Base-by-base conservation (phyloP, 1,140 invertebrate species). In the Drosophila nigromelanica region DNA sequence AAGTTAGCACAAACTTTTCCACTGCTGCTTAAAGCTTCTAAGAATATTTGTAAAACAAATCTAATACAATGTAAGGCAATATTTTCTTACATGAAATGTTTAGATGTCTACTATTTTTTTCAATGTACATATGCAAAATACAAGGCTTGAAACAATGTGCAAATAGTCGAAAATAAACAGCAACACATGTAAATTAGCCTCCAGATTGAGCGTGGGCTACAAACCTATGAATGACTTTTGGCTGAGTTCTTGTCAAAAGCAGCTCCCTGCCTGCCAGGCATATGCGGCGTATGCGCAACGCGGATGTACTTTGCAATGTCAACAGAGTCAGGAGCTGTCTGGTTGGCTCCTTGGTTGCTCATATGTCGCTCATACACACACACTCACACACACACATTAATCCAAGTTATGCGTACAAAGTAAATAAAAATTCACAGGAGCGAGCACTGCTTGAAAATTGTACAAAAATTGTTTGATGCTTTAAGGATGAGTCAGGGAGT, bases 271-370 rank as follows among this genome's bases (percentile, higher is more conserved):
- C 12, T 33, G 39, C 14, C 14, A 50, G 62, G 69, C 70, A 51
- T 52, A 87, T 55, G 82, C 37, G 82, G 82, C 82, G 81, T 86
- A 86, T 86, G 64, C 71, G 82, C 75, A 87, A 82, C 82, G 51
- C 61, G 64, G 72, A 71, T 87, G 87, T 87, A 64, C 73, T 73
- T 86, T 50, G 72, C 61, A 81, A 70, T 78, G 78, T 87, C 82
- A 86, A 87, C 75, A 81, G 67, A 58, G 66, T 63, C 43, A 33
- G 64, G 7, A 48, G 51, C 14, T 48, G 73, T 56, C 68, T 50
- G 70, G 51, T 62, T 83, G 79, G 51, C 69, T 62, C 62, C 56
- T 70, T 80, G 80, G 59, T 60, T 66, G 72, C 72, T 63, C 72
- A 63, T 35, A 69, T 59, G 66, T 33, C 18, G 18, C 18, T 18